Percentiles rank a stretch among this genome's conserved stretches.
Evolutionary conservation across 2,797 vertebrate species (phyloP).

Genomic region (Sebastiscus albofasciatus): DNA sequence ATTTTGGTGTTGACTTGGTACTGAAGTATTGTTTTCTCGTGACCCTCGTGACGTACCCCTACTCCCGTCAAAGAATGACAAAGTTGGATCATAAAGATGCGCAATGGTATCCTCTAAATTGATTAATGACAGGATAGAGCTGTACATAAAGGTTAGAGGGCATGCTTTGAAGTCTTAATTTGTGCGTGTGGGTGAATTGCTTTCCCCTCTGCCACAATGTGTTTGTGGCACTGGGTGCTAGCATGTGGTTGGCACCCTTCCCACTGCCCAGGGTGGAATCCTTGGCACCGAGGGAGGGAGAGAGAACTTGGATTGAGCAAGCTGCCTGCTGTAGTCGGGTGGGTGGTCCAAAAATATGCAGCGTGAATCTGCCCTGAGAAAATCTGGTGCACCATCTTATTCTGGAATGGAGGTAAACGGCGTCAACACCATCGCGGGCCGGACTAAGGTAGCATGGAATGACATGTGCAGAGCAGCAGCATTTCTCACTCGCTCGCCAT

Average conservation of each 20-base stretch:
- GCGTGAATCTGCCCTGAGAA: conserved; percentile 36
- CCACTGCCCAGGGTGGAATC: conserved; percentile 79
- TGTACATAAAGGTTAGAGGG: conserved; percentile 11
- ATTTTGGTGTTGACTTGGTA: not conserved
- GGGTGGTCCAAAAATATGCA: conserved; percentile 70
- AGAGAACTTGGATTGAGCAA: conserved; percentile 70
- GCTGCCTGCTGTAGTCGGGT: conserved; percentile 63
- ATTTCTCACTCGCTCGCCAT: conserved; percentile 69
- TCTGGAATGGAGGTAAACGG: conserved; percentile 23
- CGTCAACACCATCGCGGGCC: conserved; percentile 12
- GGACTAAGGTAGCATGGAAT: conserved; percentile 37
- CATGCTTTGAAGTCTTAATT: conserved; percentile 22
- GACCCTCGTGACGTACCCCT: not conserved
- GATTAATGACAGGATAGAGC: not conserved
- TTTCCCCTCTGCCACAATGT: conserved; percentile 53
- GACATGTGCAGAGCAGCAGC: conserved; percentile 57
- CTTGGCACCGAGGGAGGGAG: conserved; percentile 75
- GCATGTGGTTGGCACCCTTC: conserved; percentile 80
- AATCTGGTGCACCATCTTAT: conserved; percentile 27
- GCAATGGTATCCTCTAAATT: not conserved
- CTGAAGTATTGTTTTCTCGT: not conserved
- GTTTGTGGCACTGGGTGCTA: conserved; percentile 65
- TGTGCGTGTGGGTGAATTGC: conserved; percentile 27
- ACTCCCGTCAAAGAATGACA: not conserved
- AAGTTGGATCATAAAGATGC: not conserved